These are phyloP conservation scores for Callipepla californica DNA, from an alignment of 2,113 vertebrate genomes.

Conservation along the genomic window DNA sequence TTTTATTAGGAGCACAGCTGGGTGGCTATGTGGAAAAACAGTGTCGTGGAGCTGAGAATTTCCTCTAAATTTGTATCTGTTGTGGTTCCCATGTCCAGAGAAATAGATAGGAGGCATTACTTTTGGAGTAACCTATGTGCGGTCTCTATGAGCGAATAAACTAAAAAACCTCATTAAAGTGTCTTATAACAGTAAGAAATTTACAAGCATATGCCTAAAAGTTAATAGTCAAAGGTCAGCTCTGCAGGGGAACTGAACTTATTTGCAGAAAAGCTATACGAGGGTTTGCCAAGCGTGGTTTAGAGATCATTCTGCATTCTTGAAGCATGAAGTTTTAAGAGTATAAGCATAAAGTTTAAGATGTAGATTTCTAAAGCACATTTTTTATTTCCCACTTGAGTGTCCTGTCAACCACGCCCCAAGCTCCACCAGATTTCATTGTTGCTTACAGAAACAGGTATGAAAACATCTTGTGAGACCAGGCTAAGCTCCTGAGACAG, in stretches of 20 bases:
- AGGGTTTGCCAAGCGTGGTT: background rate
- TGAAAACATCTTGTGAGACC: background rate
- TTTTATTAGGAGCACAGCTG: background rate
- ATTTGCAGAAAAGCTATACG: background rate
- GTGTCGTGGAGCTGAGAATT: too few species aligned
- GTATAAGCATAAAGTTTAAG: background rate
- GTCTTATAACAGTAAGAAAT: background rate
- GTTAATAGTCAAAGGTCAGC: background rate
- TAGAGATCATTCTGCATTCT: background rate
- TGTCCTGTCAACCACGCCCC: rapidly evolving
- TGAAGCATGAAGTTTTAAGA: background rate
- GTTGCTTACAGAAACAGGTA: background rate
- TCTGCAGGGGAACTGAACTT: background rate
- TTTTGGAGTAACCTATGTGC: too few species aligned
- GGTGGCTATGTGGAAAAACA: background rate
- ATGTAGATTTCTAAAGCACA: background rate
- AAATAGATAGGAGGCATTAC: too few species aligned
- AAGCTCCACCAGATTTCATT: background rate
- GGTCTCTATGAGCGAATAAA: background rate
- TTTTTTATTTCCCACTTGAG: background rate
- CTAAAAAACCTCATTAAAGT: background rate
- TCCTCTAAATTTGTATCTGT: too few species aligned
- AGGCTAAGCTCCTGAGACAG: background rate
- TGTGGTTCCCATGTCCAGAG: too few species aligned
- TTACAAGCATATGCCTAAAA: background rate